Conservation (phyloP, 1,140 invertebrate species). For the Drosophila hydei region DNA sequence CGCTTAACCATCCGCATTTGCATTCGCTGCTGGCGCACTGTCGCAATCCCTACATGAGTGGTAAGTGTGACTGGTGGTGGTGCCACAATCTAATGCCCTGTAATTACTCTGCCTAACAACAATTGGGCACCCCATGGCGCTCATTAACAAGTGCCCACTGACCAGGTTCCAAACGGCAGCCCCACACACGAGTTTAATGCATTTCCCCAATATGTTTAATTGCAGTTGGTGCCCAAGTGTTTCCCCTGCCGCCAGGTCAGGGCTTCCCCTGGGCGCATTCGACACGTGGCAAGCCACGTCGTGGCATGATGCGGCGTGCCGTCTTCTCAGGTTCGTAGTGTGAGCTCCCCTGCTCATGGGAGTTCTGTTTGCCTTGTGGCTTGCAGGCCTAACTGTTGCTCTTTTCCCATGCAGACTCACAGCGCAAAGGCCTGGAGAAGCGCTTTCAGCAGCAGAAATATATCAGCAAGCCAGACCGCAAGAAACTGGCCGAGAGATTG, state of each 20-base stretch:
- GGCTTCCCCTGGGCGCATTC: constrained; percentile 92
- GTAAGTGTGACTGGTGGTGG: constrained; percentile 66
- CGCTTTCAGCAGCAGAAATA: constrained; percentile 99
- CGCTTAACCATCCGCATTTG: constrained; percentile 84
- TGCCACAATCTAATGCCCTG: constrained; percentile 4
- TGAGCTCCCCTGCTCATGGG: not conserved
- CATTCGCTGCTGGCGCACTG: constrained; percentile 85
- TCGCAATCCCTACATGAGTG: constrained; percentile 86
- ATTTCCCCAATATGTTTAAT: constrained; percentile 37
- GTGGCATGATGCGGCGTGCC: constrained; percentile 97
- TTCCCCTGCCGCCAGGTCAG: constrained; percentile 87
- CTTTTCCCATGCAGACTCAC: constrained; percentile 92
- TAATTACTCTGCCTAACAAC: constrained; percentile 45
- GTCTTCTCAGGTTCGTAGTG: constrained; percentile 87
- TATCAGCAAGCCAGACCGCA: constrained; percentile 98
- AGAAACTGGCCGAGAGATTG: constrained; percentile 97
- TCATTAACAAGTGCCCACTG: constrained; percentile 72
- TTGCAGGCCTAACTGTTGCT: constrained; percentile 25
- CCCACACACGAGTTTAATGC: constrained; percentile 47
- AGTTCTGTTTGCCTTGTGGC: constrained; percentile 1
- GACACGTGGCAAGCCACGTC: constrained; percentile 91
- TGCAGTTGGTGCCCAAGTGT: constrained; percentile 85
- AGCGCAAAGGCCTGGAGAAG: constrained; percentile 96
- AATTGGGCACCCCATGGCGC: constrained; percentile 40
- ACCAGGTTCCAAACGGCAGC: constrained; percentile 8